Conservation (phyloP, 2,113 vertebrate species). For the Megaleporinus macrocephalus region DNA sequence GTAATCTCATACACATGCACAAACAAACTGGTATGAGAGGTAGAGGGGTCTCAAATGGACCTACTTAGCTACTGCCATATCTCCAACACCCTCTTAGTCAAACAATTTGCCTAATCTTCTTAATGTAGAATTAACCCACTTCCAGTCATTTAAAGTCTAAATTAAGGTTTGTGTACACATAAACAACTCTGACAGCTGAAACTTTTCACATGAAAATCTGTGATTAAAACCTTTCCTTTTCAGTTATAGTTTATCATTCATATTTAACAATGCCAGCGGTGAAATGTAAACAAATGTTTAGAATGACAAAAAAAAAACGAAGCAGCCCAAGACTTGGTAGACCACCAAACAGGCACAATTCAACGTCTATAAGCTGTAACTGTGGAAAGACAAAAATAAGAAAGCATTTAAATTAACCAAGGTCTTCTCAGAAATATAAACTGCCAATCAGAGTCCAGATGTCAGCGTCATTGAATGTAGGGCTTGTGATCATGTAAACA, state of each 20-base stretch:
- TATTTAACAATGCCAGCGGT: too few species aligned
- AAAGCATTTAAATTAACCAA: too few species aligned
- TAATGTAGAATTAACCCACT: slow-evolving; percentile 12
- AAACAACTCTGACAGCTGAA: background rate
- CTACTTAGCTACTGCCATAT: slow-evolving; percentile 23
- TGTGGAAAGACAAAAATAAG: too few species aligned
- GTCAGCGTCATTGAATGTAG: too few species aligned
- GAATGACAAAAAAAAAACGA: too few species aligned
- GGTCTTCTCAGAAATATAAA: too few species aligned
- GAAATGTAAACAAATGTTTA: too few species aligned
- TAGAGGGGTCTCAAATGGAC: slow-evolving; percentile 31
- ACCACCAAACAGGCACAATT: too few species aligned
- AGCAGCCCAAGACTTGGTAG: too few species aligned
- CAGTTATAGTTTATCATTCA: background rate
- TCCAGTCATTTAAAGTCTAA: background rate
- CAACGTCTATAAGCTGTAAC: too few species aligned
- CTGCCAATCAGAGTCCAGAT: too few species aligned
- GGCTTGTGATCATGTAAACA: too few species aligned
- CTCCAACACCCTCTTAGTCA: slow-evolving; percentile 21
- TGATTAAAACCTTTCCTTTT: background rate
- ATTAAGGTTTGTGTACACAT: background rate
- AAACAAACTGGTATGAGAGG: slow-evolving; percentile 17
- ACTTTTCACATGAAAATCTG: slow-evolving; percentile 2
- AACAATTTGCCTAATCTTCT: slow-evolving; percentile 33
- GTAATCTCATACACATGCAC: slow-evolving; percentile 7